Evolutionary conservation across 2,797 vertebrate species (phyloP).

Genomic region (Holocentrus rufus): DNA sequence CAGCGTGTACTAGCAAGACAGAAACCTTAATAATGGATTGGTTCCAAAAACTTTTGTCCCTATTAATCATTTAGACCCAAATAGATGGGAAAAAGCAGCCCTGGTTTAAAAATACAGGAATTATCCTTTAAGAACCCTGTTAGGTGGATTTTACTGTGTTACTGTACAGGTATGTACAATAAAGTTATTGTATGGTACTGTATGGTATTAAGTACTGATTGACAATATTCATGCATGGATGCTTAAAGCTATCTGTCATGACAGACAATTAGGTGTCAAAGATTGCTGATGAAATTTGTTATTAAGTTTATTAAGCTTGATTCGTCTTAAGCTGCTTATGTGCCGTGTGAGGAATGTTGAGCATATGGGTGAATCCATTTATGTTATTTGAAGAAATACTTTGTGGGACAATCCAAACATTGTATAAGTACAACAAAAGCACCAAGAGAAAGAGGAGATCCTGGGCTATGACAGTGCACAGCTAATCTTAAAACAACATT

Average conservation of each 20-base stretch:
- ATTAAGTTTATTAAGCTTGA: slow-evolving; percentile 56
- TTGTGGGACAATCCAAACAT: slow-evolving; percentile 64
- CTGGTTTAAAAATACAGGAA: no score
- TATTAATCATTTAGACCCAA: no score
- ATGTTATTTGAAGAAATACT: slow-evolving; percentile 68
- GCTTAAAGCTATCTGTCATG: background rate
- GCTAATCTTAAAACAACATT: slow-evolving; percentile 69
- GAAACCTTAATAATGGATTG: no score
- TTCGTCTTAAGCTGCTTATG: slow-evolving; percentile 64
- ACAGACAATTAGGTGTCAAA: background rate
- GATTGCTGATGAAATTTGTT: background rate
- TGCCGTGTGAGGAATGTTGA: slow-evolving; percentile 51
- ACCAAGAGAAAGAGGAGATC: slow-evolving; percentile 52
- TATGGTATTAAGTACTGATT: no score
- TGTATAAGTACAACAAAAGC: slow-evolving; percentile 52
- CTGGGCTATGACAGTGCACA: slow-evolving; percentile 42
- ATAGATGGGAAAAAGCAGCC: no score
- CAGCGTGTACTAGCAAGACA: background rate
- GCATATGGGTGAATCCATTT: slow-evolving; percentile 49
- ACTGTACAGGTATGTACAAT: no score
- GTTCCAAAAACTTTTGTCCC: no score
- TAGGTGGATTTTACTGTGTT: no score
- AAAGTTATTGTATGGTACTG: no score
- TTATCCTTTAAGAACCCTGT: no score
- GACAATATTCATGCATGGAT: no score